Percentiles rank a stretch among this genome's conserved stretches.
These are phyloP conservation scores for Agapornis roseicollis DNA, from an alignment of 2,113 vertebrate genomes.

Conservation along the genomic window DNA sequence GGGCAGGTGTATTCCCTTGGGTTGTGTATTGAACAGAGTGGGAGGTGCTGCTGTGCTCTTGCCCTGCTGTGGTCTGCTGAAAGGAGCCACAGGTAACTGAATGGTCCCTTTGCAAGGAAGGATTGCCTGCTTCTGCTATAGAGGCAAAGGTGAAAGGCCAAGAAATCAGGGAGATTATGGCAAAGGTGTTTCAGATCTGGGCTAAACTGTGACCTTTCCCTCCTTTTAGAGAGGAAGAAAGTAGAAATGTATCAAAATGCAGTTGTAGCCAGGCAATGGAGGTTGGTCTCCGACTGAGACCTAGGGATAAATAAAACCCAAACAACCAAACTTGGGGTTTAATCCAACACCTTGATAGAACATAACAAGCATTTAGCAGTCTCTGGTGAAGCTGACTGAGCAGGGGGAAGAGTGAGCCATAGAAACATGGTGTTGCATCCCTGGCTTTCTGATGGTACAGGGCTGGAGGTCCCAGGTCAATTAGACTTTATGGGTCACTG, in stretches of 20 bases:
- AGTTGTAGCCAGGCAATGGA: not conserved
- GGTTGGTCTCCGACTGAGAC: accelerated
- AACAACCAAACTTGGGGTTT: not conserved
- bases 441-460: not conserved
- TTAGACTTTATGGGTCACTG: not conserved
- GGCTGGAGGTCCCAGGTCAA: not conserved
- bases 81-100: not conserved
- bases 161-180: not conserved
- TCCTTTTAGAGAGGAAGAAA: not conserved
- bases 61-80: not conserved
- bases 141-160: not conserved
- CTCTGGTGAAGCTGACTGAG: not conserved
- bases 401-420: not conserved
- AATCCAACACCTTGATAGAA: not conserved
- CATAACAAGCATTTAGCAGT: not conserved
- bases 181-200: not conserved
- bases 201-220: not conserved
- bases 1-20: not conserved
- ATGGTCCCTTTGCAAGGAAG: not conserved
- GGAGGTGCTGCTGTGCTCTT: not conserved
- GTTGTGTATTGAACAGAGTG: not conserved
- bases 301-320: not conserved
- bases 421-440: not conserved
- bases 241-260: not conserved
- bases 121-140: not conserved